Conservation (phyloP, 2,888 invertebrate genomes). For the Parnassius apollo region DNA sequence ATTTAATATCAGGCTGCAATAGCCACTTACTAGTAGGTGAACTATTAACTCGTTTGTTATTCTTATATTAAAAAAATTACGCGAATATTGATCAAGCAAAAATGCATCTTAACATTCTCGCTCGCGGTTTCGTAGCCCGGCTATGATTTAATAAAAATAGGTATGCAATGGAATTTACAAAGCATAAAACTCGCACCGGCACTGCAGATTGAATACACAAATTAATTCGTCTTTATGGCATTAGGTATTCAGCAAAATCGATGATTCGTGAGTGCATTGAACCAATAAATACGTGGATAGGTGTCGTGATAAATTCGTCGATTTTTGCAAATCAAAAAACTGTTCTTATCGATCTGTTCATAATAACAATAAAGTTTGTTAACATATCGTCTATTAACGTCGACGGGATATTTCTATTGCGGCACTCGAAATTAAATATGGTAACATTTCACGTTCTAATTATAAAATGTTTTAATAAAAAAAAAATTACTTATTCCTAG, state of each 20-base stretch:
- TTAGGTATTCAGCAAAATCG: conserved; percentile 65
- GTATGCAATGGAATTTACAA: conserved; percentile 22
- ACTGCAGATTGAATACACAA: conserved; percentile 57
- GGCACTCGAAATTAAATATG: neutral
- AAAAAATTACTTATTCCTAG: no score
- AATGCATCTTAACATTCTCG: neutral
- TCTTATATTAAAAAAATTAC: no score
- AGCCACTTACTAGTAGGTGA: no score
- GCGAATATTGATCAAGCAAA: no score
- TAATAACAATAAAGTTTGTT: conserved; percentile 58
- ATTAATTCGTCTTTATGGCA: conserved; percentile 63
- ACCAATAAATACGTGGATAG: conserved; percentile 70
- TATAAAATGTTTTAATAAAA: no score
- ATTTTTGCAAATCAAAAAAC: conserved; percentile 34
- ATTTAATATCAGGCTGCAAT: no score
- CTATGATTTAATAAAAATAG: conserved; percentile 22
- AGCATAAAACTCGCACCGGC: conserved; percentile 44
- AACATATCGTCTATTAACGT: conserved; percentile 50
- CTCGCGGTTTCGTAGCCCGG: conserved; percentile 14
- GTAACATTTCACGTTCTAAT: no score
- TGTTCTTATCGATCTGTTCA: conserved; percentile 58
- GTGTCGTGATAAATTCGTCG: conserved; percentile 4
- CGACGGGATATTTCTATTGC: conserved; percentile 40
- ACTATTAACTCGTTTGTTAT: no score
- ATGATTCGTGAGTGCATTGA: conserved; percentile 75